Evolutionary conservation across 2,113 vertebrate genomes (phyloP), one percentile per base, ranked within the genome.

Genomic region (Furnarius figulus): DNA sequence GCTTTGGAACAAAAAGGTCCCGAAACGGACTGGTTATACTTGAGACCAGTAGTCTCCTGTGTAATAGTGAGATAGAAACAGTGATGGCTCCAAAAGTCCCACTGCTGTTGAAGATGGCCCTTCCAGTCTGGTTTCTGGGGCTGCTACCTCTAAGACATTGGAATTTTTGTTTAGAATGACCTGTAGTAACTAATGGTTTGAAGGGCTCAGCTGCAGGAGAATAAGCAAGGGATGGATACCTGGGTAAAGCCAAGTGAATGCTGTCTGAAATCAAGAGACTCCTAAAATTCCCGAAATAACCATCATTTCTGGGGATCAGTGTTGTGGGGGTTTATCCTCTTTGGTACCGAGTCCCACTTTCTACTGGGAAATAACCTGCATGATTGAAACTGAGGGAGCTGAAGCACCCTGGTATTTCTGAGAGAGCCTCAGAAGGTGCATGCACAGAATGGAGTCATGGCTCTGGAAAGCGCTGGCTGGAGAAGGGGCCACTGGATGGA

Each of bases 401-500:
- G 20, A 77, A 47, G 52, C 39, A 39, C 33, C 16, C 72, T 13
- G 22, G 37, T 53, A 1, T 15, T 50, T 30, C 49, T 33, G 58
- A 61, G 77, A 40, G 17, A 15, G 24, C 46, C 28, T 82, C 3
- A 0, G 19, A 22, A 78, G n/a, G 40, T 23, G 40, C 2, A 0
- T 17, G 18, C 0, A 2, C 3, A 1, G 37, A 53, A 35, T 35
- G 18, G 5, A 31, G 30, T n/a, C 11, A 1, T 6, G 6, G 53
- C 31, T 88, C 72, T 28, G 58, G 47, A 10, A 73, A 84, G 50
- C 5, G 3, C 31, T 30, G 14, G 14, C 65, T 84, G 85, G 39
- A 39, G 42, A 70, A 79, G 42, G 50, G 23, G 31, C 95, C 96
- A 25, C 96, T 95, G 92, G 95, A 80, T 94, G 93, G 96, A 61